These are phyloP conservation scores for Holothuria glaberrima DNA, from an alignment of 35 echinoderm and acorn worm species.

Conservation along the genomic window DNA sequence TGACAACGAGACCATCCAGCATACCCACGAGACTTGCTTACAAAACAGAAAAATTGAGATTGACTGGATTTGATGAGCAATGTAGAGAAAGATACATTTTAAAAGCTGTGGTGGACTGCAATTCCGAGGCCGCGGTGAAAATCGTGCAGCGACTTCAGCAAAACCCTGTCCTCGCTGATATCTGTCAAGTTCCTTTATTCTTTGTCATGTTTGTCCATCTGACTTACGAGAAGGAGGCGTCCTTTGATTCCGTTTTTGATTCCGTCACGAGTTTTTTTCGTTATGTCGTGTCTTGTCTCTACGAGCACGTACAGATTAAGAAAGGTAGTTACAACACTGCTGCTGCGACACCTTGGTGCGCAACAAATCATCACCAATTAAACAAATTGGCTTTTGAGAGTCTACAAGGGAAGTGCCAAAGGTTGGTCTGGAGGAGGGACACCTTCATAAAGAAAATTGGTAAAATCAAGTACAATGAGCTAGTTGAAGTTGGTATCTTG, in stretches of 20 bases:
- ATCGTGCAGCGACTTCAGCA: background rate
- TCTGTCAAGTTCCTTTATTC: constrained; percentile 24
- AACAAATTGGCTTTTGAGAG: background rate
- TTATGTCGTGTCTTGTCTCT: constrained; percentile 6
- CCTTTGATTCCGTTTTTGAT: background rate
- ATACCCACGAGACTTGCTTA: background rate
- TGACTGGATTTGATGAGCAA: constrained; percentile 24
- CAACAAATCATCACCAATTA: background rate
- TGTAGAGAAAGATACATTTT: background rate
- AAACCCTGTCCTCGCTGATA: constrained; percentile 27
- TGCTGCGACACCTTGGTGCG: background rate
- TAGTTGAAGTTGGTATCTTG: background rate
- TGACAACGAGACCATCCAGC: background rate
- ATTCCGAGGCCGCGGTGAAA: background rate
- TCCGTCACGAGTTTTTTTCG: constrained; percentile 25
- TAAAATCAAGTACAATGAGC: background rate
- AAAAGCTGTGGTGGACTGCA: background rate
- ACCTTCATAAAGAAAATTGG: background rate
- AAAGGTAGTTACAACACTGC: background rate
- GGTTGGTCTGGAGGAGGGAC: background rate
- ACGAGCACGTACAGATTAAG: background rate
- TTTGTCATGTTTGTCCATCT: constrained; percentile 37
- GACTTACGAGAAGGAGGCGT: background rate
- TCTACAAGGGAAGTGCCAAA: background rate
- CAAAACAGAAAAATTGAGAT: background rate